Base-by-base conservation (phyloP, 2,113 vertebrate species). In the Drymodes brunneopygia region DNA sequence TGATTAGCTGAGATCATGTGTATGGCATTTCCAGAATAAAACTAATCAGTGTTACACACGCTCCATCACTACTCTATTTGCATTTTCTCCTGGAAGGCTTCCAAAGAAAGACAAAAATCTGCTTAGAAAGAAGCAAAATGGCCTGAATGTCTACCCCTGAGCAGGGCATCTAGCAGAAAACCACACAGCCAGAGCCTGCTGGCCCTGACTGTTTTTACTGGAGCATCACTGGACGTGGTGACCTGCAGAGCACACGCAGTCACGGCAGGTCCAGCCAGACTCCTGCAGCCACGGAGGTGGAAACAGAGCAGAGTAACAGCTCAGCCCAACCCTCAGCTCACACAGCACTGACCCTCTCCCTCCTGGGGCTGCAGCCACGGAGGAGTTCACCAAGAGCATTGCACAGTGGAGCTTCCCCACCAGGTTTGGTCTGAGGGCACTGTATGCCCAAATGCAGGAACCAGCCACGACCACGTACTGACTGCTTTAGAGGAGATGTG, bases 51-150 rank as follows among this genome's bases (percentile, higher is more conserved):
- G 66, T 72, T 95, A 88, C 88, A 45, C 35, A 93, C 0, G 0
- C 60, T 92, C 90, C 67, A 92, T 86, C 95, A 86, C 72, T 42
- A 20, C 31, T 74, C 71, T 83, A 90, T 96, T 96, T 93, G 94
- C 94, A 96, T 95, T 93, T 95, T 95, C 87, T 86, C 79, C 82
- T 95, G 90, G 90, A 94, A 81, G 36, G 40, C 60, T 93, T 96
- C 94, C 95, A 94, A 91, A 86, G 60, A 71, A 87, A 78, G 42
- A 86, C 0, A 13, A 81, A 86, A 93, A 90, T 84, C 80, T 67
- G 64, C 79, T 86, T 74, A 57, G 51, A 40, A 94, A 80, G 60
- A 69, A 28, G 23, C 40, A 90, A 74, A 93, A 70, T 42, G 31
- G 45, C 56, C 73, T 36, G 24, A 88, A 71, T 4, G 0, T 28